phyloP scores from a whole-genome alignment of 2,113 vertebrate genomes.

The Upupa epops region DNA sequence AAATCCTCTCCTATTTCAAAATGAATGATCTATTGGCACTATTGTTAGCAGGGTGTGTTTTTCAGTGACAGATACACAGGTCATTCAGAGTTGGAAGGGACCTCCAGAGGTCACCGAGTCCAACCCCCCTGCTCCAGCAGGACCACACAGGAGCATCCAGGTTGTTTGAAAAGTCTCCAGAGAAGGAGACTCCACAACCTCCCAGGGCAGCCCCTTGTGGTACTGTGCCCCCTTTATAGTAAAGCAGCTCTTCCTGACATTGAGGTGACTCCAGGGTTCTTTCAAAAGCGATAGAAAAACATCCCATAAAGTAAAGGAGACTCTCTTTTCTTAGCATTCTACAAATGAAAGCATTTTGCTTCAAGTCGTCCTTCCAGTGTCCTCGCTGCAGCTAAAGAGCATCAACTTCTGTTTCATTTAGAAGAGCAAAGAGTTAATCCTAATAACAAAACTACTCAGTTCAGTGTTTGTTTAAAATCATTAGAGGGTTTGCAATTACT shows the following conservation, averaged over 20 bases:
- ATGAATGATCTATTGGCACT: not conserved
- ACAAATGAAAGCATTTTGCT: constrained; percentile 7
- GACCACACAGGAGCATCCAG: too few relatives aligned
- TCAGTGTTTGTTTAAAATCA: constrained; percentile 61
- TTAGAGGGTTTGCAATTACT: constrained; percentile 72
- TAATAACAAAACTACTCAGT: constrained; percentile 69
- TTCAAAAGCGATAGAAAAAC: not conserved
- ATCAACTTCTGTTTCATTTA: constrained; percentile 53
- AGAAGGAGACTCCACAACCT: too few relatives aligned
- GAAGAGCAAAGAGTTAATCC: constrained; percentile 66
- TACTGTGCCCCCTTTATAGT: too few relatives aligned
- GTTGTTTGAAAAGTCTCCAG: too few relatives aligned
- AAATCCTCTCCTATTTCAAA: not conserved
- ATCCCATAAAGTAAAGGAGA: not conserved
- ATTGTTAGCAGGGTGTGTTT: not conserved
- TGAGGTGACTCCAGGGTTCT: not conserved
- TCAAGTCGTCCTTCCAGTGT: constrained; percentile 11
- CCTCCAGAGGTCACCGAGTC: too few relatives aligned
- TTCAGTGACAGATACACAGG: too few relatives aligned
- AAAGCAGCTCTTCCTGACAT: too few relatives aligned
- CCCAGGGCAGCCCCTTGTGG: too few relatives aligned
- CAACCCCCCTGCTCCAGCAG: too few relatives aligned
- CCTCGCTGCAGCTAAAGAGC: constrained; percentile 47
- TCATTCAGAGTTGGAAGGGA: too few relatives aligned
- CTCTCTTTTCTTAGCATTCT: not conserved